Percentiles rank a stretch among this genome's conserved stretches.
These are phyloP conservation scores for Crioceris asparagi DNA, from an alignment of 2,888 invertebrate species.

Conservation along the genomic window DNA sequence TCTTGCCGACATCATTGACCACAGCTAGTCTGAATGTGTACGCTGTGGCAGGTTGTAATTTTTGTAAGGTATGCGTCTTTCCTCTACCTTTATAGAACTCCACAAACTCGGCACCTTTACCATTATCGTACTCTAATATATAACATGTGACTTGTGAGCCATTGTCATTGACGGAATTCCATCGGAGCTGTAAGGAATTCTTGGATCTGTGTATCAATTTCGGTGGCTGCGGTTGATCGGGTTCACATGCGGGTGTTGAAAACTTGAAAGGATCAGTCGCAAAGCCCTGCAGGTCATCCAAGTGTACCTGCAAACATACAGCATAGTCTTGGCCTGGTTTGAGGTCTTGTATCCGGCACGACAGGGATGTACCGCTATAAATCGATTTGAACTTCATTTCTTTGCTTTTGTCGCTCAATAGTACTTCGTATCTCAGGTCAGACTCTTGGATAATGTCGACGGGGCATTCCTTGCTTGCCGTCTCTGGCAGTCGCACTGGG, in stretches of 20 bases:
- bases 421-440: constrained; percentile 69
- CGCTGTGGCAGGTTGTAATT: constrained; percentile 66
- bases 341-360: constrained; percentile 73
- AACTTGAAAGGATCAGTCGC: constrained; percentile 71
- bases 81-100: constrained; percentile 64
- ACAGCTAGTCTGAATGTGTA: constrained; percentile 78
- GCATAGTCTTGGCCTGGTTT: constrained; percentile 82
- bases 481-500: constrained; percentile 43
- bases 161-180: constrained; percentile 65
- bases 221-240: constrained; percentile 61
- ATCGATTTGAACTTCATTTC: constrained; percentile 79
- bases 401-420: constrained; percentile 65
- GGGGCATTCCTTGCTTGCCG: constrained; percentile 38
- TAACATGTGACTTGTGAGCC: constrained; percentile 70
- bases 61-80: constrained; percentile 64
- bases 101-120: constrained; percentile 54
- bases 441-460: constrained; percentile 46
- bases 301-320: constrained; percentile 66
- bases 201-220: constrained; percentile 62
- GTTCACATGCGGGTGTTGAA: constrained; percentile 71
- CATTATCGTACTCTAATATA: constrained; percentile 67
- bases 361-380: constrained; percentile 65
- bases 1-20: constrained; percentile 65
- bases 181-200: constrained; percentile 58
- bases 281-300: constrained; percentile 63